Evolutionary conservation across 2,113 vertebrate genomes (phyloP), one percentile per base, ranked within the genome.

Genomic region (Oreochromis aureus): DNA sequence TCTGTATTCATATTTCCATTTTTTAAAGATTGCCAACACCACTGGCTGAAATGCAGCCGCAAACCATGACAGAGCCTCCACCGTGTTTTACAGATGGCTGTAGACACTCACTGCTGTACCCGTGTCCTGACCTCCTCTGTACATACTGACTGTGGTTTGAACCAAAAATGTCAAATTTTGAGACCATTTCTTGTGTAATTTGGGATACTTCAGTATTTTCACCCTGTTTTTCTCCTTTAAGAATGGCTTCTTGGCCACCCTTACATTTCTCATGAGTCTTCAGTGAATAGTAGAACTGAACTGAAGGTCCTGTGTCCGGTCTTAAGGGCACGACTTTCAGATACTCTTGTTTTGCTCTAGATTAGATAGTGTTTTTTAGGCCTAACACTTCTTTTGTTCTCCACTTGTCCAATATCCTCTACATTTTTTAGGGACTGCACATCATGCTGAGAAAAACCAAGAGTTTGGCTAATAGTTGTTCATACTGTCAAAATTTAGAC

Each of bases 31-130:
- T 69, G 12, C 2, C n/a, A 8, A 71, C 66, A 16, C 12, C 36
- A 16, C 2, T 24, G 12, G 7, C 0, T 1, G n/a, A 71, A 71
- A 44, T 15, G n/a, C 66, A 71, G 0, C n/a, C 41, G 19, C 36
- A 44, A 44, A 71, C 66, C 69, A 27, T 10, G 41, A 27, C 41
- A 73, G 41, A 46, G 13, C 69, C 69, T 73, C 41, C 41, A 46
- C 7, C 1, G 1, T 24, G 66, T 71, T 66, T 66, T 66, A 39
- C 34, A n/a, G 61, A 66, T 39, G 34, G 19, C 19, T 71, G 39
- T 44, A 71, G 39, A 24, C 36, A 24, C 36, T 24, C 36, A 71
- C 5, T 44, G 66, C 39, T 71, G n/a, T 24, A 71, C 39, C 2
- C 12, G 2, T 71, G 12, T 71, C 12, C n/a, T 71, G 36, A 71